phyloP scores from a whole-genome alignment of 2,888 invertebrate species.

The Priocnemis perturbator region DNA sequence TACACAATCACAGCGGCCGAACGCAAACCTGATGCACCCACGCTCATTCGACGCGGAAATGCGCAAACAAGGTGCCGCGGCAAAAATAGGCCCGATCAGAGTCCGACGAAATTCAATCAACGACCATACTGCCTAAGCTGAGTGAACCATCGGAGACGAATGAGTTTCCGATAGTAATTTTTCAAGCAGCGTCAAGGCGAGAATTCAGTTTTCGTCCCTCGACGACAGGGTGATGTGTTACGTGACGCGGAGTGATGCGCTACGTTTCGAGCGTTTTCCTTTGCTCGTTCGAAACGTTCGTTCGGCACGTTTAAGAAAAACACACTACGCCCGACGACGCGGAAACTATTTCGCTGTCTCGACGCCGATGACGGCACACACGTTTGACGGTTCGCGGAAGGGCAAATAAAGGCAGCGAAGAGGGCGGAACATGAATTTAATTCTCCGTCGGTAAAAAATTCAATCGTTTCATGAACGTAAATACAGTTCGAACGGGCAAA shows the following conservation, averaged over 20 bases:
- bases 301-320: neutral
- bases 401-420: no score
- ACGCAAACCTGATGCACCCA: no score
- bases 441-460: no score
- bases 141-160: neutral
- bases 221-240: constrained; percentile 29
- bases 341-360: neutral
- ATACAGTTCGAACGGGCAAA: constrained; percentile 1
- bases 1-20: no score
- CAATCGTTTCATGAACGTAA: constrained; percentile 2
- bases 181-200: constrained; percentile 18
- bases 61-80: neutral
- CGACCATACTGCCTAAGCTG: neutral
- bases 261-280: no score
- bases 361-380: no score
- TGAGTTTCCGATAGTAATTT: constrained; percentile 16
- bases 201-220: constrained; percentile 39
- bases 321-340: neutral
- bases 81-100: constrained; percentile 17
- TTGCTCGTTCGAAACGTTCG: neutral
- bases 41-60: no score
- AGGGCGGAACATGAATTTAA: no score
- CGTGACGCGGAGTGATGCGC: constrained; percentile 19
- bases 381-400: no score
- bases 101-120: constrained; percentile 6